Evolutionary conservation across 2,888 invertebrate species (phyloP), one percentile per base, ranked within the genome.

Genomic region (Drosophila villosipedis): DNA sequence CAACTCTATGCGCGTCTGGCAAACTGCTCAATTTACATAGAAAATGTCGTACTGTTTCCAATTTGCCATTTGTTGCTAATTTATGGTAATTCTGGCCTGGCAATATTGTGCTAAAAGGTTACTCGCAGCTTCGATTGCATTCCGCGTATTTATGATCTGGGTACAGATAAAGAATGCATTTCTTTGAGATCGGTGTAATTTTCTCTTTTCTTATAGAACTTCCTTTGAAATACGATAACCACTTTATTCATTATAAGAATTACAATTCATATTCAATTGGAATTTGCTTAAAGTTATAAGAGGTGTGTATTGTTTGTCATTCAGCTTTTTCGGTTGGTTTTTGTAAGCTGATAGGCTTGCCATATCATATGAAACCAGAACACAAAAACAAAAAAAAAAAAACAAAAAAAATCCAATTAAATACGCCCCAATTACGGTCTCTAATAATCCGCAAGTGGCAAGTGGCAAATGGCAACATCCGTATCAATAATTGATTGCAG

Each of bases 21-120:
- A 78, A 73, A 73, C 86, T 75, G 78, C 79, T 80, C 87, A 86
- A 86, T 84, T 89, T 84, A 81, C 86, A 86, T 78, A 50, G 82
- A 73, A 81, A 86, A 75, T 75, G 87, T 82, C 72, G 61, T 57
- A 60, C 55, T 54, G 50, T 49, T 57, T 67, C 55, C 80, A 72
- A 68, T 79, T 80, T 39, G 55, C 43, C 76, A 72, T 80, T 79
- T 30, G 63, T 43, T 73, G 68, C 47, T 86, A 82, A 84, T 86
- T 84, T 84, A 86, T 89, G 82, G 67, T 86, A 86, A 88, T 84
- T 85, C 78, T 50, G 39, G 52, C 53, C 50, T 57, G 37, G 41
- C 39, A 41, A 60, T 60, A 50, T 63, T 58, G 64, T 52, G 28
- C 28, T 41, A 16, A 73, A 74, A 64, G 33, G 53, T 22, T 55